phyloP scores from a whole-genome alignment of 2,888 invertebrate species.

The Yponomeuta cagnagella region DNA sequence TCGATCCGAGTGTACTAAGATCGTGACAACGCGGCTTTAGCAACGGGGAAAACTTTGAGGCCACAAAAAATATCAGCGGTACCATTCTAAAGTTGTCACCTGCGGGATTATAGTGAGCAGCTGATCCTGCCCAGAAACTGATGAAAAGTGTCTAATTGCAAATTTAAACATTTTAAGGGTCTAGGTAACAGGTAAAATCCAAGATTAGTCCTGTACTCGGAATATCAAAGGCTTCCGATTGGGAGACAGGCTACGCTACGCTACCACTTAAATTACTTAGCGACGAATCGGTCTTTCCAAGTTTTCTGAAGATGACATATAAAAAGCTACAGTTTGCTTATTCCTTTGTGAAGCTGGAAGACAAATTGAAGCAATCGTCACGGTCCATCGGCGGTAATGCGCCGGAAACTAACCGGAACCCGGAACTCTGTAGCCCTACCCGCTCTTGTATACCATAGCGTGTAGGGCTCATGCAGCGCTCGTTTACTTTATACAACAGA shows the following conservation, averaged over 20 bases:
- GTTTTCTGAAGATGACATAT: background rate
- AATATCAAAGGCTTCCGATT: background rate
- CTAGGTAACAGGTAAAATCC: too few relatives aligned
- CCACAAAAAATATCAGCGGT: too few relatives aligned
- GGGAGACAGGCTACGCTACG: background rate
- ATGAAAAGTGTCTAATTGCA: too few relatives aligned
- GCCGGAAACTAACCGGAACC: constrained; percentile 49
- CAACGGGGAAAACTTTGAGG: too few relatives aligned
- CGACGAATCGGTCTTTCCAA: background rate
- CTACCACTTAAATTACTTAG: background rate
- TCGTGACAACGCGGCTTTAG: too few relatives aligned
- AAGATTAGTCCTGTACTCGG: too few relatives aligned
- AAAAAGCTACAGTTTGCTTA: background rate
- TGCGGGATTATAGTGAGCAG: too few relatives aligned
- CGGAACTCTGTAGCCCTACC: constrained; percentile 21
- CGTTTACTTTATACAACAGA: background rate
- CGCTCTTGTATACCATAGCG: background rate
- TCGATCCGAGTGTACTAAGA: too few relatives aligned
- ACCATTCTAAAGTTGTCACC: too few relatives aligned
- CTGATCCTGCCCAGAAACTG: too few relatives aligned
- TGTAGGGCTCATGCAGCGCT: background rate
- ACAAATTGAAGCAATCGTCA: constrained; percentile 55
- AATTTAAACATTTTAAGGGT: too few relatives aligned
- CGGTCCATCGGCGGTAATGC: constrained; percentile 50
- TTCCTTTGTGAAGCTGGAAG: constrained; percentile 38